Conservation (phyloP, 23 tunicate genomes). For the Clavelina lepadiformis region DNA sequence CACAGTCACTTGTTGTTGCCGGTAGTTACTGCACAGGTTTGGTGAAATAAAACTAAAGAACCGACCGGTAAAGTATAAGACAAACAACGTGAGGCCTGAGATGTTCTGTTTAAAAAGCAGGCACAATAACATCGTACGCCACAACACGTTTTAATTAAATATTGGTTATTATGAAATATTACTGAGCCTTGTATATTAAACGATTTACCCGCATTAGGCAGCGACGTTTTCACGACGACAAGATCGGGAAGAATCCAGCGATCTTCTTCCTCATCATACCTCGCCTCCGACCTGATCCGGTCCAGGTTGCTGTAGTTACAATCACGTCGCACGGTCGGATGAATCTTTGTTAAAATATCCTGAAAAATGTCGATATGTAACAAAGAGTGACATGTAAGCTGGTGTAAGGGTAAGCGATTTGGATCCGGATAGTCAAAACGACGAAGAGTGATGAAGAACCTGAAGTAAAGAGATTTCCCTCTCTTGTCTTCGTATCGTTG, state of each 20-base stretch:
- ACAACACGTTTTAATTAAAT: too few species aligned
- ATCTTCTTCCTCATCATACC: constrained; percentile 64
- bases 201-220: constrained; percentile 61
- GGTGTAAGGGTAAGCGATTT: too few species aligned
- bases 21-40: too few species aligned
- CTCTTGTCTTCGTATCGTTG: constrained; percentile 86
- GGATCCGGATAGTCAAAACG: background rate
- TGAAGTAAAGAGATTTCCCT: constrained; percentile 59
- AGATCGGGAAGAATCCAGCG: constrained; percentile 89
- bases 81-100: too few species aligned
- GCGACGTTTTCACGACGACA: constrained; percentile 53
- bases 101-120: too few species aligned
- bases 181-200: too few species aligned
- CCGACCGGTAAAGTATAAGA: too few species aligned
- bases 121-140: too few species aligned
- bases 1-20: too few species aligned
- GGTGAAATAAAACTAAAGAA: too few species aligned
- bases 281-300: constrained; percentile 51
- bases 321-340: constrained; percentile 90
- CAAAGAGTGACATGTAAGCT: background rate
- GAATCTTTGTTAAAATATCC: constrained; percentile 65
- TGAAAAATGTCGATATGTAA: constrained; percentile 3
- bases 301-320: constrained; percentile 93
- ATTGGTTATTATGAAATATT: too few species aligned
- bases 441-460: constrained; percentile 13